Evolutionary conservation across 2,888 invertebrate species (phyloP), one percentile per base, ranked within the genome.

Genomic region (Coremacera marginata): DNA sequence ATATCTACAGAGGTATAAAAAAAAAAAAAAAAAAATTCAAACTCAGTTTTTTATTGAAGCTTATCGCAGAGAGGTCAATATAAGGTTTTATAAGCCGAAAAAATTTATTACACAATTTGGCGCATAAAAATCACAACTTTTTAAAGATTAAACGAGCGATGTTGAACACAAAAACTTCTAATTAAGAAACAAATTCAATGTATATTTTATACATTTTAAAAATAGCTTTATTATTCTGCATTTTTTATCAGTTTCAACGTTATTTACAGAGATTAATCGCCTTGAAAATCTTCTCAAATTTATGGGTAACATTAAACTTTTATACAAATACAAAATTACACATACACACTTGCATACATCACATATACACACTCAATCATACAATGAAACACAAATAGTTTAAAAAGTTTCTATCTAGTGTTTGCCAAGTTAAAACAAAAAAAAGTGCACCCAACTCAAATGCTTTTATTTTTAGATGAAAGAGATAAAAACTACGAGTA

Each of bases 271-370:
- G 70, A 70, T 31, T 55, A 70, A 70, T 70, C 52, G 37, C 3
- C 34, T 70, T 34, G 34, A 55, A 34, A 52, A 55, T 70, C 70
- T 70, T 55, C 5, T 9, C 16, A n/a, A 55, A 70, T 70, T 70
- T 55, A 70, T 70, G 55, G 52, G 52, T 5, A 34, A 70, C 34
- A 70, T 55, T 70, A 55, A 70, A 70, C 55, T 70, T 57, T 70
- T 55, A 31, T 16, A 25, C 14, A 70, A n/a, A n/a, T 25, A 51
- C 14, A 34, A 16, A 16, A n/a, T n/a, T 8, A 25, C 34, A n/a
- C 63, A 5, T 14, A 31, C 31, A 63, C 63, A 63, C 63, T 25
- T 16, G 37, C 34, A 44, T 19, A 19, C n/a, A 9, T 19, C n/a
- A 16, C 16, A 67, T 11, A 67, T 8, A 37, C 11, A 44, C n/a